Evolutionary conservation across 2,888 invertebrate genomes (phyloP).

Genomic region (Melanophora roralis): DNA sequence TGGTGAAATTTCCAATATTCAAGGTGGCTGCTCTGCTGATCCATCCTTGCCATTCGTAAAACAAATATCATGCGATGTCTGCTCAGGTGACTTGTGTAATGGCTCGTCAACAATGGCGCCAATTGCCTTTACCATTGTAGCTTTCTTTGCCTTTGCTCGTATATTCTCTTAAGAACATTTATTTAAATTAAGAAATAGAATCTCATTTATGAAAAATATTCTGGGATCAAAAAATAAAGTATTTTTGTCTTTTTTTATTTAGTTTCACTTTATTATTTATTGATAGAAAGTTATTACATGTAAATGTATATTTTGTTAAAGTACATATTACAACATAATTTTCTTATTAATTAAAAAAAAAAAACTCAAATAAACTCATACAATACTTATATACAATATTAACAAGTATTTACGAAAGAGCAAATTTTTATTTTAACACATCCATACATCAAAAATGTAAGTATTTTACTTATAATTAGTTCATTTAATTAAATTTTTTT

Average conservation of each 20-base stretch:
- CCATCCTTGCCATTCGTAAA: conserved; percentile 69
- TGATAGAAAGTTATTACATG: no score
- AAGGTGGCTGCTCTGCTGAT: conserved; percentile 71
- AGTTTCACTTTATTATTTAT: neutral
- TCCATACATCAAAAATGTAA: no score
- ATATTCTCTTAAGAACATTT: conserved; percentile 68
- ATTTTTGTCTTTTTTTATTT: no score
- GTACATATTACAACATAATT: neutral
- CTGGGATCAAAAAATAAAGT: neutral
- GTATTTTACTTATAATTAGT: no score
- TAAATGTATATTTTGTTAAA: no score
- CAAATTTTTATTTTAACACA: no score
- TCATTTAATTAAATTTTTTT: no score
- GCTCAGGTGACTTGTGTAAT: conserved; percentile 72
- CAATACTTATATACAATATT: no score
- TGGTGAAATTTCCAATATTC: conserved; percentile 70
- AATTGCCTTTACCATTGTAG: conserved; percentile 68
- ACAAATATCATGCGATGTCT: conserved; percentile 72
- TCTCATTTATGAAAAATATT: neutral
- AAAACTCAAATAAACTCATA: no score
- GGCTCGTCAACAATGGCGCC: conserved; percentile 69
- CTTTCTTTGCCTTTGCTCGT: conserved; percentile 71
- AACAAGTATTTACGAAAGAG: no score
- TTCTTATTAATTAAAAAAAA: neutral
- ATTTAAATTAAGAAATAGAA: neutral